These are phyloP conservation scores for Strongylocentrotus purpuratus DNA, from an alignment of 35 echinoderm and acorn worm species.

Conservation along the genomic window DNA sequence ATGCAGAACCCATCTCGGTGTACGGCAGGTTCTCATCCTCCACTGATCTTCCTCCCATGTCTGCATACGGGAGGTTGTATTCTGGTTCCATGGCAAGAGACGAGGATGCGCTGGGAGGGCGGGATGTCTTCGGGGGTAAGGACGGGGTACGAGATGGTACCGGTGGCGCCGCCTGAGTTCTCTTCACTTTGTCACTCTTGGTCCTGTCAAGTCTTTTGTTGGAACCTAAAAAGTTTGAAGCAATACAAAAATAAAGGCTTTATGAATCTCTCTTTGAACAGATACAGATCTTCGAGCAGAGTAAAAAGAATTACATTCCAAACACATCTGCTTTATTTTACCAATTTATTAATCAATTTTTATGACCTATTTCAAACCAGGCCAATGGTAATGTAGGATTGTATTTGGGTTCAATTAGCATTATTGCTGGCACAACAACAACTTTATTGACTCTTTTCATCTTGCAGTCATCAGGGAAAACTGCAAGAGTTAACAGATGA, in stretches of 20 bases:
- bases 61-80: background rate
- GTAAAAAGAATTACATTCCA: background rate
- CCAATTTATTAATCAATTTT: background rate
- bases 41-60: background rate
- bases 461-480: too few relatives aligned
- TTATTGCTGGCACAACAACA: too few relatives aligned
- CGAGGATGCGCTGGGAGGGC: background rate
- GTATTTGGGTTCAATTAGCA: too few relatives aligned
- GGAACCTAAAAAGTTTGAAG: background rate
- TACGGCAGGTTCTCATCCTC: background rate
- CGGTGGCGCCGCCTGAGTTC: background rate
- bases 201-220: constrained; percentile 16
- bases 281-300: background rate
- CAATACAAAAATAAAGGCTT: background rate
- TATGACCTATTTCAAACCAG: background rate
- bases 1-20: constrained; percentile 26
- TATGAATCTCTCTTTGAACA: background rate
- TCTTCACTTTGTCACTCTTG: constrained; percentile 24
- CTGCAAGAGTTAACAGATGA: too few relatives aligned
- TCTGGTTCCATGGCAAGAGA: background rate
- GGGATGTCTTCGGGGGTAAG: background rate
- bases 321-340: background rate
- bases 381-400: too few relatives aligned
- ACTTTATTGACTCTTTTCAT: too few relatives aligned
- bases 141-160: constrained; percentile 39